Evolutionary conservation across 2,113 vertebrate genomes (phyloP).

Genomic region (Phylloscopus trochiloides): DNA sequence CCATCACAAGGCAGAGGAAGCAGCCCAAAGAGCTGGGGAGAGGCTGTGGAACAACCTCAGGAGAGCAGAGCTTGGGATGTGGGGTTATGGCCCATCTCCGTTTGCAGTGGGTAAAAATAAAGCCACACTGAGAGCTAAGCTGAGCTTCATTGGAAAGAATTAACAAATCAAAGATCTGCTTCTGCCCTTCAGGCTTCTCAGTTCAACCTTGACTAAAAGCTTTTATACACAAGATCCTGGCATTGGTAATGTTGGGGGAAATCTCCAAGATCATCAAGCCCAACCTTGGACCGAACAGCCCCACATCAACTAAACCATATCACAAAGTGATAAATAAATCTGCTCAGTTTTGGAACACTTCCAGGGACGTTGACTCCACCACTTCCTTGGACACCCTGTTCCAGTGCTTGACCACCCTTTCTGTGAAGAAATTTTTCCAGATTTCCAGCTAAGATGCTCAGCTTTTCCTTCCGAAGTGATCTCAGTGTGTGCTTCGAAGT

Average conservation of each 20-base stretch:
- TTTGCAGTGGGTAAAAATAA: not conserved
- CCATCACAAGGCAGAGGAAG: not conserved
- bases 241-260: not conserved
- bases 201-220: not conserved
- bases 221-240: not conserved
- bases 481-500: not conserved
- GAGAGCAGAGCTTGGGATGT: not conserved
- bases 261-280: not conserved
- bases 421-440: not conserved
- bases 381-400: accelerated
- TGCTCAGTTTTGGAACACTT: not conserved
- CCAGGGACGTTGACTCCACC: not conserved
- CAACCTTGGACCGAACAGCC: not conserved
- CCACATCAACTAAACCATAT: accelerated
- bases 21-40: not conserved
- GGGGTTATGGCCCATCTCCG: not conserved
- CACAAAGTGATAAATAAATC: too few relatives aligned
- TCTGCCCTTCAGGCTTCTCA: not conserved
- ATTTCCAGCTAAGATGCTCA: not conserved
- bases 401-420: not conserved
- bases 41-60: not conserved
- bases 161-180: not conserved
- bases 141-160: not conserved
- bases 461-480: not conserved
- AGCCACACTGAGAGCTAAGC: not conserved